phyloP scores from a whole-genome alignment of 2,888 invertebrate genomes.

The Vanessa cardui region DNA sequence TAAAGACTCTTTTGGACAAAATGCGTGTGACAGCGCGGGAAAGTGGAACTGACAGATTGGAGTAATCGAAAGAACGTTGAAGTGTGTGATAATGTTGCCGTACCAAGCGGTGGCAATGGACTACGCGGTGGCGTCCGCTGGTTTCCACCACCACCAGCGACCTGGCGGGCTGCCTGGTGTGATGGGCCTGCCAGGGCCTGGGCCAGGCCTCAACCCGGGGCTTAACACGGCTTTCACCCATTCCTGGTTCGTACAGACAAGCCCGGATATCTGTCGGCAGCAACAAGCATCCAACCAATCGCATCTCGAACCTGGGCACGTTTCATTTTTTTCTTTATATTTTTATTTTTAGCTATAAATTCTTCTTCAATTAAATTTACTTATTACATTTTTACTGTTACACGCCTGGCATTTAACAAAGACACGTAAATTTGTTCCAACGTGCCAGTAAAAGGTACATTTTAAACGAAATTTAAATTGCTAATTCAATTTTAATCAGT shows the following conservation, averaged over 20 bases:
- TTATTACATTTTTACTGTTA: slow-evolving; percentile 11
- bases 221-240: slow-evolving; percentile 92
- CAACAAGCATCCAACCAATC: slow-evolving; percentile 88
- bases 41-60: slow-evolving; percentile 37
- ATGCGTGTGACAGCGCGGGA: slow-evolving; percentile 58
- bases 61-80: slow-evolving; percentile 36
- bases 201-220: slow-evolving; percentile 76
- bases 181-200: slow-evolving; percentile 82
- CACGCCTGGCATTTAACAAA: background rate
- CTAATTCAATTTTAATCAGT: background rate
- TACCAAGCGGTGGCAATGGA: slow-evolving; percentile 95
- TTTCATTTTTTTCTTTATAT: slow-evolving; percentile 82
- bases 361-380: slow-evolving; percentile 34
- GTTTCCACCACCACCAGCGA: slow-evolving; percentile 80
- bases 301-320: slow-evolving; percentile 97
- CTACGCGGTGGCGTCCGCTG: slow-evolving; percentile 85
- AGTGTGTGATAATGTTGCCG: slow-evolving; percentile 87
- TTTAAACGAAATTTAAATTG: slow-evolving; percentile 1
- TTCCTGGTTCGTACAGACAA: slow-evolving; percentile 95
- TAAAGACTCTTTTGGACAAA: slow-evolving; percentile 40
- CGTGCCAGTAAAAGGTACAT: background rate
- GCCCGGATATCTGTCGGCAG: slow-evolving; percentile 95
- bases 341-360: slow-evolving; percentile 63
- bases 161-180: slow-evolving; percentile 79
- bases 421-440: background rate